Evolutionary conservation across 2,113 vertebrate species (phyloP).

Genomic region (Rattus rattus): DNA sequence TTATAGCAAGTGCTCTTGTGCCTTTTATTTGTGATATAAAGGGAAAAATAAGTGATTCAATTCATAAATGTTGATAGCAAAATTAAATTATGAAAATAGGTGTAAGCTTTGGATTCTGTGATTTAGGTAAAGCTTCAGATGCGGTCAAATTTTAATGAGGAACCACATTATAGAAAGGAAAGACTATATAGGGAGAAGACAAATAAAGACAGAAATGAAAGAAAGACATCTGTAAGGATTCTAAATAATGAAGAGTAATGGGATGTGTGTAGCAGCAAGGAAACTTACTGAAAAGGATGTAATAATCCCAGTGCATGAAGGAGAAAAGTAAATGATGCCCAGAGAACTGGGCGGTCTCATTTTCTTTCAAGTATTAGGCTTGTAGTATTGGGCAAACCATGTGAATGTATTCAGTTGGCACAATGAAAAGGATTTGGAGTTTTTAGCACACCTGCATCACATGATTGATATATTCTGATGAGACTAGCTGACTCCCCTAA

Average conservation of each 20-base stretch:
- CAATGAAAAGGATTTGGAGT: background rate
- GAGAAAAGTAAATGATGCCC: background rate
- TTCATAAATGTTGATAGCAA: background rate
- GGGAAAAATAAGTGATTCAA: background rate
- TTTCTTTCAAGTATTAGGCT: background rate
- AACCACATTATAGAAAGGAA: background rate
- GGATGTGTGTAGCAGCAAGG: background rate
- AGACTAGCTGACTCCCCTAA: no score
- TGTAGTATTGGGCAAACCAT: no score
- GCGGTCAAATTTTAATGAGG: background rate
- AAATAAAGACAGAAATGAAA: background rate
- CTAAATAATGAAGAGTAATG: background rate
- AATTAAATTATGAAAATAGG: background rate
- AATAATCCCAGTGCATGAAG: background rate
- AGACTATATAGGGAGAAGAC: accelerated
- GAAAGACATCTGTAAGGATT: accelerated
- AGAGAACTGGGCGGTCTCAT: background rate
- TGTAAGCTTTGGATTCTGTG: background rate
- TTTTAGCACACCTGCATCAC: background rate
- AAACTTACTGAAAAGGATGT: background rate
- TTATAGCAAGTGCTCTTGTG: no score
- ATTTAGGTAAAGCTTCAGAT: background rate
- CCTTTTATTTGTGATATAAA: background rate
- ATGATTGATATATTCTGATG: background rate
- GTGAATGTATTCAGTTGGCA: background rate